Evolutionary conservation across 1,140 invertebrate genomes (phyloP).

Genomic region (Magallana angulata): DNA sequence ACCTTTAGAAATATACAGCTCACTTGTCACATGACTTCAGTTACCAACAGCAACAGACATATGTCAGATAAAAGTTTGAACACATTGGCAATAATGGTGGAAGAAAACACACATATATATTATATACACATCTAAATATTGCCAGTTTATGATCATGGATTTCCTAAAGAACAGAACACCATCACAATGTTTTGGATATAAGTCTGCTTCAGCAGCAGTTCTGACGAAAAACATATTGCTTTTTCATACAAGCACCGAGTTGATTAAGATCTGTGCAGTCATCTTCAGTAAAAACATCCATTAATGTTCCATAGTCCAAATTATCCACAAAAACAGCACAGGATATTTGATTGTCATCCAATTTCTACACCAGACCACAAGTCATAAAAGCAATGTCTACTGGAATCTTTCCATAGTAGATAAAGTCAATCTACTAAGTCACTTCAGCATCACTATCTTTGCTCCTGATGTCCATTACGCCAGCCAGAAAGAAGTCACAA

Average conservation of each 20-base stretch:
- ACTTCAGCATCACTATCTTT: background rate
- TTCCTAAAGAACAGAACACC: conserved; percentile 25
- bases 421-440: background rate
- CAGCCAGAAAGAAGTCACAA: background rate
- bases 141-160: conserved; percentile 1
- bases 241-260: conserved; percentile 20
- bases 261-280: conserved; percentile 27
- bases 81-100: background rate
- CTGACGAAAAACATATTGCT: conserved; percentile 3
- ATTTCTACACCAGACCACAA: background rate
- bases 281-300: background rate
- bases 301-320: background rate
- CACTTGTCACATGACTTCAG: background rate
- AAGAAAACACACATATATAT: conserved; percentile 17
- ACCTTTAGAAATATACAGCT: no score
- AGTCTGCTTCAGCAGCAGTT: conserved; percentile 12
- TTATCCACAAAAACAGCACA: background rate
- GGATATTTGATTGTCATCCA: conserved; percentile 15
- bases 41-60: background rate
- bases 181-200: conserved; percentile 29
- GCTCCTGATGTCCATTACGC: background rate
- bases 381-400: background rate
- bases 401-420: background rate
- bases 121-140: background rate
- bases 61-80: background rate